Base-by-base conservation (phyloP, 1,140 invertebrate genomes). In the Caenorhabditis remanei region DNA sequence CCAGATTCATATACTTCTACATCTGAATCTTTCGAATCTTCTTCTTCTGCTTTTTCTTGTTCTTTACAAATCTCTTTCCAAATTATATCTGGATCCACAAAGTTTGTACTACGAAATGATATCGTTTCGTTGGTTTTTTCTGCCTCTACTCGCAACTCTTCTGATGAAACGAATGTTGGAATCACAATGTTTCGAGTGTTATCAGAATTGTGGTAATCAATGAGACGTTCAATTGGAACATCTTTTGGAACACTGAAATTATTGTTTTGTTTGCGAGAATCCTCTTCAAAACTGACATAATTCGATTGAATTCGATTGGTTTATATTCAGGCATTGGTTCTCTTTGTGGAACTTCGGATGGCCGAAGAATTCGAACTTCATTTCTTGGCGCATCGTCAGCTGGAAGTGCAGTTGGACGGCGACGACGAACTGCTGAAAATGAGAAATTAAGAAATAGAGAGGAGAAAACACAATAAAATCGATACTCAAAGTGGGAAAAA, bases 301-400 rank as follows among this genome's bases (percentile, higher is more conserved):
- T 46, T 71, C 41, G 40, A 43, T 43, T 43, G 19, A 19, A 14
- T 16, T 71, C 19, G 4, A 14, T n/a, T 24, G 32, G 32, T 13
- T 53, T 48, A n/a, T 79, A 79, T 50, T 79, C 71, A 0, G 71
- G 71, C 43, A 79, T 40, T 50, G 71, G 71, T 50, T 50, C 46
- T 53, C 71, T n/a, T 50, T 79, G 46, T 24, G 71, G 71, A 21
- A 79, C 71, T 46, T 79, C 71, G 7, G 71, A 79, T 13, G 71
- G 71, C n/a, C 46, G 6, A 4, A 79, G 71, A 24, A 79, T 43
- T 11, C 4, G n/a, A 2, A 79, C 46, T 53, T 79, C 71, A 79
- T 79, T 53, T 21, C 21, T 21, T 11, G 71, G 21, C 0, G 46
- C 8, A 7, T 48, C 19, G 6, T 79, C 71, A 5, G 46, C 4